Evolutionary conservation across 2,797 vertebrate genomes (phyloP), one percentile per base, ranked within the genome.

Genomic region (Myripristis jacobus): DNA sequence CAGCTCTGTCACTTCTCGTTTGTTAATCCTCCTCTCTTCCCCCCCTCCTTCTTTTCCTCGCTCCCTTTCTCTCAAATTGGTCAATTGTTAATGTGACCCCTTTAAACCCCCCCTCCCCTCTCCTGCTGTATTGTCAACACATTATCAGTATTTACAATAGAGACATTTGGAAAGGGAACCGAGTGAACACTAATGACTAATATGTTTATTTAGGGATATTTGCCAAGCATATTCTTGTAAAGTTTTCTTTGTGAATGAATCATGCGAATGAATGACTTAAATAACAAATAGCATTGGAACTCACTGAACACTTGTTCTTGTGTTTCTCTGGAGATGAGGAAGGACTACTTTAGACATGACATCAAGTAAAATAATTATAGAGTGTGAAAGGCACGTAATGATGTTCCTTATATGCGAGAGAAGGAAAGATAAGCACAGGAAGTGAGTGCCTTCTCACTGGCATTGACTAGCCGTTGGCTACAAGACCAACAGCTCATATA

Each of bases 71-170:
- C 86, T 90, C 84, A 81, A 81, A 80, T 78, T 77, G 73, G 83
- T 88, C 88, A 82, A 86, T 89, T 92, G 91, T 92, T 88, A 87
- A 84, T 86, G 87, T 91, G 91, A 91, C 89, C 88, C 85, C 88
- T 92, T 91, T 91, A 89, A 89, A 86, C 89, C 81, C 88, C 63
- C 74, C 22, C 58, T 62, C 87, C 76, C 76, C 86, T 74, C 84
- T 75, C 73, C 79, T 38, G 63, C 83, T 58, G 79, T 70, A 65
- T 84, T 81, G 79, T 84, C 83, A 77, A 78, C 83, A 88, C 76
- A 77, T 83, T 70, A 87, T 80, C 70, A 67, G 66, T 63, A 68
- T 77, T 84, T 85, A 76, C 82, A 72, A 81, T 65, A 75, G 80
- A 78, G 60, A 75, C 65, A 56, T 84, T 78, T 74, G 73, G 48